These are phyloP conservation scores for Heliconius nattereri DNA, from an alignment of 1,140 invertebrate genomes.

Conservation along the genomic window DNA sequence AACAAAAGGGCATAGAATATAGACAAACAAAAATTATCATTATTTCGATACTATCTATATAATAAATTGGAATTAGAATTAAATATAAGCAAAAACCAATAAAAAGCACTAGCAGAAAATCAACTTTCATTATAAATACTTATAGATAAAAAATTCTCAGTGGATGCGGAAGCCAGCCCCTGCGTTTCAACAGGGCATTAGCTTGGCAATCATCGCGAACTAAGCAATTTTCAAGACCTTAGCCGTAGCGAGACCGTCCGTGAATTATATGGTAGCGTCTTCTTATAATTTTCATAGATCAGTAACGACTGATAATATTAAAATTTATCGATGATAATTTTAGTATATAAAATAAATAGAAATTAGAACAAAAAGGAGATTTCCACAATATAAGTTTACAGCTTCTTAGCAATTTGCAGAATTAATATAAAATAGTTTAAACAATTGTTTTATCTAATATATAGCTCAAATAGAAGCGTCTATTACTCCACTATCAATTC, in stretches of 20 bases:
- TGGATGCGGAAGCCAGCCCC: constrained; percentile 65
- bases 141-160: constrained; percentile 67
- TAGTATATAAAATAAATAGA: background rate
- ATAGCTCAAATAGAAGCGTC: background rate
- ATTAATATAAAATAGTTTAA: background rate
- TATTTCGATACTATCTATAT: too few relatives aligned
- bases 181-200: constrained; percentile 66
- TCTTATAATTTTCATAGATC: constrained; percentile 14
- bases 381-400: background rate
- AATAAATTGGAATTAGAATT: too few relatives aligned
- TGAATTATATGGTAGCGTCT: constrained; percentile 16
- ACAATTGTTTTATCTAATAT: background rate
- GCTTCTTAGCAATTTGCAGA: background rate
- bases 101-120: background rate
- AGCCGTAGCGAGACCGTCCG: constrained; percentile 15
- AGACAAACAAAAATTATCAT: too few relatives aligned
- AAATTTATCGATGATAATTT: background rate
- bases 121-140: background rate
- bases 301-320: background rate
- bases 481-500: constrained; percentile 15
- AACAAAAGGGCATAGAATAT: too few relatives aligned
- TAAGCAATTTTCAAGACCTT: constrained; percentile 65
- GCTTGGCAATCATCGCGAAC: constrained; percentile 67
- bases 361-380: background rate
- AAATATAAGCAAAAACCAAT: background rate